Evolutionary conservation across 2,113 vertebrate species (phyloP), one percentile per base, ranked within the genome.

Genomic region (Labrus mixtus): DNA sequence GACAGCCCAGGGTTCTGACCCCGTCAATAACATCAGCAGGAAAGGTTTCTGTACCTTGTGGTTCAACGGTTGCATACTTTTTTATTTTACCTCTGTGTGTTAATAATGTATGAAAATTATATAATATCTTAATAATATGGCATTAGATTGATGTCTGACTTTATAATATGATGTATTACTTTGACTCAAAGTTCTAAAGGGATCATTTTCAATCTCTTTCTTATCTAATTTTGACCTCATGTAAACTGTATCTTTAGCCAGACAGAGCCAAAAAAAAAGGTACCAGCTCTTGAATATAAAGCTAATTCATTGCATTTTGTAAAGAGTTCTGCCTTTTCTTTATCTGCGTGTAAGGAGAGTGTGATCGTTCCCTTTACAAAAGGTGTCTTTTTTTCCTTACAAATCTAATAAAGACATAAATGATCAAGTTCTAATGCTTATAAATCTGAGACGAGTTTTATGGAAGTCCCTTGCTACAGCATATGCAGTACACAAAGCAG

Each of bases 1-100:
- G 93, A 87, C 87, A 94, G 92, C 92, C 89, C 55, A 90, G 88
- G 93, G 91, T 92, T 51, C 89, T 90, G 93, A 94, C 92, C 93
- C 92, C 91, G 84, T 64, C 82, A 66, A 55, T 75, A 20, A 68
- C 33, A 55, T 71, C 90, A 54, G 68, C 86, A 74, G 59, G 11
- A 60, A 63, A 73, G 69, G 16, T 73, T 55, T 64, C 10, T 12
- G 17, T 69, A 29, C 23, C 63, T 56, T 75, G 12, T 10, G 20
- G 29, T 33, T 25, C 25, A 25, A 25, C 25, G 25, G 25, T 25
- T 25, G 25, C 25, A 25, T 10, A 48, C 10, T 9, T 69, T 56
- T 36, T 48, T 39, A 53, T 41, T 41, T 64, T 15, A 39, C 4
- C 2, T 20, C 5, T 75, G 16, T 48, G 17, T 55, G 7, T 76